phyloP scores from a whole-genome alignment of 2,797 vertebrate genomes.

The Gorsachius magnificus region DNA sequence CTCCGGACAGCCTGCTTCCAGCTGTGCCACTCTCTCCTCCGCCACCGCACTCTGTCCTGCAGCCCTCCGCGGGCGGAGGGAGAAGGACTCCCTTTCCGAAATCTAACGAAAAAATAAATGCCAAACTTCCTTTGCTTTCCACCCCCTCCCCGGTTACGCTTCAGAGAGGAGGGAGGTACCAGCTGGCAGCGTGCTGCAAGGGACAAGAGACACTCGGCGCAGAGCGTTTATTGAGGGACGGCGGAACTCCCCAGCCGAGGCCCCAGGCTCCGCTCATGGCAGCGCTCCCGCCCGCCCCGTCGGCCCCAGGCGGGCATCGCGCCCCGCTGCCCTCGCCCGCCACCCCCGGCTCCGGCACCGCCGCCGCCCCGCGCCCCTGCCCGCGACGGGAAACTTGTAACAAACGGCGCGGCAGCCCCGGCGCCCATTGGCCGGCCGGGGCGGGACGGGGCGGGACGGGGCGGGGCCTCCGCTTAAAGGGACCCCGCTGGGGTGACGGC shows the following conservation, averaged over 20 bases:
- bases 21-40: background rate
- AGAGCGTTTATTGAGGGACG: background rate
- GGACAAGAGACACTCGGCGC: background rate
- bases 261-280: background rate
- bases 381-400: conserved; percentile 47
- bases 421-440: conserved; percentile 41
- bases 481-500: background rate
- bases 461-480: conserved; percentile 67
- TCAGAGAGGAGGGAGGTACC: background rate
- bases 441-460: conserved; percentile 30
- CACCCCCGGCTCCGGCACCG: background rate
- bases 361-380: background rate
- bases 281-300: background rate
- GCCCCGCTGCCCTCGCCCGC: background rate
- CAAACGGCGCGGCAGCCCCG: conserved; percentile 14
- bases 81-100: background rate
- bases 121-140: conserved; percentile 8
- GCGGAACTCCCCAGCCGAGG: background rate
- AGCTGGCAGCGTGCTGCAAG: background rate
- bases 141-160: background rate
- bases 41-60: background rate
- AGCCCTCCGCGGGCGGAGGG: background rate
- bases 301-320: background rate
- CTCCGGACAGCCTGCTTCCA: background rate
- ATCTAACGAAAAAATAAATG: background rate